Conservation (phyloP, 2,888 invertebrate species). For the Latrodectus hesperus region DNA sequence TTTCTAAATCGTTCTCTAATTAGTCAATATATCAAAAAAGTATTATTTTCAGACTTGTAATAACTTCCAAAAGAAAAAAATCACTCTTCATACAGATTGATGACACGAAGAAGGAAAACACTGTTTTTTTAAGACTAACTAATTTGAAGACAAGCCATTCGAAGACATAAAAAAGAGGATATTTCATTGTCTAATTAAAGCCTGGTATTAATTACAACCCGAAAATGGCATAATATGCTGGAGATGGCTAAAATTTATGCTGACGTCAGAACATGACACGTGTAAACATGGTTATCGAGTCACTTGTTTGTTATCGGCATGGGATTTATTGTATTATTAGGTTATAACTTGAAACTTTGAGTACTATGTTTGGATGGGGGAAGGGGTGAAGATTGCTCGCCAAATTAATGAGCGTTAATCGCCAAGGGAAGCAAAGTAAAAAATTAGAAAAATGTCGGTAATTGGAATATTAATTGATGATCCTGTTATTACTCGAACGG, state of each 20-base stretch:
- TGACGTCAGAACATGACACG: conserved; percentile 42
- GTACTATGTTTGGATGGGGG: neutral
- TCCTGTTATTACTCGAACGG: conserved; percentile 42
- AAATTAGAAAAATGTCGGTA: conserved; percentile 42
- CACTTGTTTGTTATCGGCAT: conserved; percentile 45
- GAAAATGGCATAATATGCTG: conserved; percentile 1
- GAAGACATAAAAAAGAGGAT: neutral
- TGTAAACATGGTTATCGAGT: conserved; percentile 44
- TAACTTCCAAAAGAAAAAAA: too few species aligned
- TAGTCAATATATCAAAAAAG: too few species aligned
- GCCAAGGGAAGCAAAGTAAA: neutral
- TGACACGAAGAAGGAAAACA: too few species aligned
- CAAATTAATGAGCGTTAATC: conserved; percentile 33
- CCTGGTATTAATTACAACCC: conserved; percentile 29
- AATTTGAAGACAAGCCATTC: too few species aligned
- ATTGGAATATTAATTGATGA: conserved; percentile 58
- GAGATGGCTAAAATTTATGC: conserved; percentile 28
- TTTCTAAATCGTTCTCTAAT: too few species aligned
- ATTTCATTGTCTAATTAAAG: conserved; percentile 52
- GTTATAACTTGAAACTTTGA: conserved; percentile 38
- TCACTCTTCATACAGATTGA: too few species aligned
- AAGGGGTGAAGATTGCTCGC: conserved; percentile 36
- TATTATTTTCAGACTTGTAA: too few species aligned
- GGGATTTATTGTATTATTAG: conserved; percentile 55
- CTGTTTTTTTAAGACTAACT: too few species aligned